phyloP scores from a whole-genome alignment of 2,797 vertebrate species.

The Erithacus rubecula region DNA sequence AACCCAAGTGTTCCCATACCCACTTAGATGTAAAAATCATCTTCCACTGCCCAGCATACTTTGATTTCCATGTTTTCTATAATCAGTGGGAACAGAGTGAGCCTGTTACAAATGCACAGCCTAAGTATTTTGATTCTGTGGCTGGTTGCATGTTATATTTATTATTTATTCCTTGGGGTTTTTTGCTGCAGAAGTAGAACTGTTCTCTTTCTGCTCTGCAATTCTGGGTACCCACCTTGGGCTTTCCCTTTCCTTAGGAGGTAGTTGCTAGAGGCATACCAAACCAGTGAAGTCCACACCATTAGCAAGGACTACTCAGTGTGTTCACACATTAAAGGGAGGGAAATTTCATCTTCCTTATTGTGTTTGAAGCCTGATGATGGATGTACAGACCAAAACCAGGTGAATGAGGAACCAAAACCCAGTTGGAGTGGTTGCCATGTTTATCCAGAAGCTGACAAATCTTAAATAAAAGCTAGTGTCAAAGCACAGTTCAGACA shows the following conservation, averaged over 20 bases:
- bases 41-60: background rate
- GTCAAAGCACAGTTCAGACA: background rate
- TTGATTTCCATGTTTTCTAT: background rate
- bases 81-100: background rate
- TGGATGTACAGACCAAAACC: background rate
- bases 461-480: background rate
- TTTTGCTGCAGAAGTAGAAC: background rate
- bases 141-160: rapidly evolving
- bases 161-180: background rate
- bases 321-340: background rate
- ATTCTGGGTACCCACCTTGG: too few species aligned
- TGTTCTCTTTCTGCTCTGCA: background rate
- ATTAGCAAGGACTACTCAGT: rapidly evolving
- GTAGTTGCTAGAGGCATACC: background rate
- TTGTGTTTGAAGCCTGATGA: background rate
- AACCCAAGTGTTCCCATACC: background rate
- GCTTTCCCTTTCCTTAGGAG: background rate
- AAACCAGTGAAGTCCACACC: background rate
- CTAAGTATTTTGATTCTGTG: background rate
- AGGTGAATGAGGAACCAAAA: background rate
- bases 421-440: background rate
- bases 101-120: background rate
- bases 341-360: background rate
- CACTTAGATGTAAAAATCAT: background rate
- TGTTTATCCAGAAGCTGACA: background rate